Conservation (phyloP, 2,797 vertebrate species). For the Pteropus rufus region DNA sequence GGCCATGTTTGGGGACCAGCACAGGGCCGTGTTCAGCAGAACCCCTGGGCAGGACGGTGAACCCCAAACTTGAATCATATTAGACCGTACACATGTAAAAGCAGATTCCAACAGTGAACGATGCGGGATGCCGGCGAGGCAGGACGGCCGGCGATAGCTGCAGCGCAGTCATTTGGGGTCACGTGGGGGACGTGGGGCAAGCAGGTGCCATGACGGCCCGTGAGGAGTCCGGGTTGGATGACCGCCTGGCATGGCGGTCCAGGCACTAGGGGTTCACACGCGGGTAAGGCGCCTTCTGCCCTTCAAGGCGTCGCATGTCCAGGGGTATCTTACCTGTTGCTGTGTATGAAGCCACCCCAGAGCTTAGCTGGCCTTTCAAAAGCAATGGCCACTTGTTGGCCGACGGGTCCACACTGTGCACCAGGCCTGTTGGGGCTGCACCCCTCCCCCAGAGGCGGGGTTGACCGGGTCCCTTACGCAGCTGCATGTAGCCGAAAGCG, state of each 20-base stretch:
- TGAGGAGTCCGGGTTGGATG: too few relatives aligned
- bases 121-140: not conserved
- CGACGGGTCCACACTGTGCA: not conserved
- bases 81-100: not conserved
- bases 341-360: not conserved
- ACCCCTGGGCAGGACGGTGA: not conserved
- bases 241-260: too few relatives aligned
- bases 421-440: not conserved
- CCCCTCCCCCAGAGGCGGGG: not conserved
- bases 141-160: not conserved
- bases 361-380: not conserved
- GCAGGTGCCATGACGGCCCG: too few relatives aligned
- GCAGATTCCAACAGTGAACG: not conserved
- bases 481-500: not conserved
- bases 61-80: not conserved
- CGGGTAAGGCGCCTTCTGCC: not conserved
- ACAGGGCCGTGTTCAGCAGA: not conserved
- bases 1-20: not conserved
- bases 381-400: not conserved
- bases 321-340: not conserved
- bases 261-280: not conserved
- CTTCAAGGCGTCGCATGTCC: too few relatives aligned
- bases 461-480: not conserved
- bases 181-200: too few relatives aligned
- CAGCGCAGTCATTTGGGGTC: not conserved